Base-by-base conservation (phyloP, 2,113 vertebrate genomes). In the Lagopus muta region DNA sequence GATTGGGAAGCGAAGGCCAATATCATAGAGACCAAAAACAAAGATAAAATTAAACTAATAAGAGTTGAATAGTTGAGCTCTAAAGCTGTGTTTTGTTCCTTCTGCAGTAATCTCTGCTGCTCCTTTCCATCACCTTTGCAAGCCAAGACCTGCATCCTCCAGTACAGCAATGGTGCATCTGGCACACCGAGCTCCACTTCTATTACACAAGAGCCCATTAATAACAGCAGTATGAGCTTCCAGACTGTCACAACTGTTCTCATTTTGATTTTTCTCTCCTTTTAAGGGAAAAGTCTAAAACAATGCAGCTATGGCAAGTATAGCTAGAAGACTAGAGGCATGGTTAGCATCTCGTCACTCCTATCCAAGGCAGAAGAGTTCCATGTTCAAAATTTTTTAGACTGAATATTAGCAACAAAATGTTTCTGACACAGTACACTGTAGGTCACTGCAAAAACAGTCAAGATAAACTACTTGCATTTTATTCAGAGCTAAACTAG, bases 241-340 rank as follows among this genome's bases (percentile, higher is more conserved):
- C 79, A 94, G 76, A 48, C 61, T 91, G 79, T 86, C 95, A 96
- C 64, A 91, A 83, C 47, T 71, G 55, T 13, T 94, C 67, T 75
- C 14, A 57, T 91, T 69, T 79, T 50, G 71, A 86, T 91, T 83
- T 82, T 93, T 92, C 91, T 93, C 69, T 47, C 81, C 13, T 48
- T 90, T 40, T 34, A 89, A 71, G 28, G 71, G 34, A n/a, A 91
- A 50, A 69, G 20, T 28, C 30, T 47, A 81, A 85, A 89, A 30
- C 64, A 76, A 69, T 24, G 69, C 43, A 70, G 52, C 34, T 85
- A 11, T 72, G 73, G 73, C 38, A 20, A 40, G 42, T 34, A 36
- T 10, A 34, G 42, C 58, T 74, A 80, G 38, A 88, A 43, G n/a
- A 82, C 38, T 11, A 11, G 5, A 62, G 78, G 52, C n/a, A n/a